Percentiles rank a stretch among this genome's conserved stretches.
Evolutionary conservation across 2,797 vertebrate species (phyloP).

Genomic region (Liasis olivaceus): DNA sequence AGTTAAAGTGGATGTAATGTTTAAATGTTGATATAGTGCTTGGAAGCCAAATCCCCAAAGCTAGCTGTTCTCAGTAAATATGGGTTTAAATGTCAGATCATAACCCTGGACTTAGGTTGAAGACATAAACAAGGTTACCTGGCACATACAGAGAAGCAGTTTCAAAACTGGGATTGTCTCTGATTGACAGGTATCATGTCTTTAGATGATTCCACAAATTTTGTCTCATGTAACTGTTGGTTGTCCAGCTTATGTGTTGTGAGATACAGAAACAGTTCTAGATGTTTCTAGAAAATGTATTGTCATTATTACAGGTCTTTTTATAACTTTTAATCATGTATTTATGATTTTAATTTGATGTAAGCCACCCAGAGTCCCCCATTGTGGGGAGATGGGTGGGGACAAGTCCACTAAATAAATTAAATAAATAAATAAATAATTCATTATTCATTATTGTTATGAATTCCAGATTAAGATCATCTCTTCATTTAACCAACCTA

Average conservation of each 20-base stretch:
- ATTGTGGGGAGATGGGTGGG: too few relatives aligned
- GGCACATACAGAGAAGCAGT: not conserved
- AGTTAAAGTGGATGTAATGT: not conserved
- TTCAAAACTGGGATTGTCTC: not conserved
- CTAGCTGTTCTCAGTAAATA: not conserved
- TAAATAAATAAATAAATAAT: not conserved
- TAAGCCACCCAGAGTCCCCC: too few relatives aligned
- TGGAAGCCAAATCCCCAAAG: not conserved
- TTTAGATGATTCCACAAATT: not conserved
- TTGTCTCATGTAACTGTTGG: not conserved
- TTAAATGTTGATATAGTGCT: not conserved
- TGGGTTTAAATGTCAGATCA: not conserved
- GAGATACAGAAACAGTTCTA: not conserved
- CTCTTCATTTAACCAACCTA: not conserved
- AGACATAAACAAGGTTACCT: not conserved
- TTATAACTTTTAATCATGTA: too few relatives aligned
- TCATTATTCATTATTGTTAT: not conserved
- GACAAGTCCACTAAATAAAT: too few relatives aligned
- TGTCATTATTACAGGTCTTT: not conserved
- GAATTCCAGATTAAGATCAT: not conserved
- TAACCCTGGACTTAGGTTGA: not conserved
- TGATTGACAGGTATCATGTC: not conserved
- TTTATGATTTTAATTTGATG: too few relatives aligned
- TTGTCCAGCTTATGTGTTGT: not conserved
- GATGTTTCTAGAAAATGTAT: not conserved